A percentile compares a stretch with the other conserved stretches of the same genome.
Evolutionary conservation across 2,113 vertebrate species (phyloP).

Genomic region (Nesogale talazaci): DNA sequence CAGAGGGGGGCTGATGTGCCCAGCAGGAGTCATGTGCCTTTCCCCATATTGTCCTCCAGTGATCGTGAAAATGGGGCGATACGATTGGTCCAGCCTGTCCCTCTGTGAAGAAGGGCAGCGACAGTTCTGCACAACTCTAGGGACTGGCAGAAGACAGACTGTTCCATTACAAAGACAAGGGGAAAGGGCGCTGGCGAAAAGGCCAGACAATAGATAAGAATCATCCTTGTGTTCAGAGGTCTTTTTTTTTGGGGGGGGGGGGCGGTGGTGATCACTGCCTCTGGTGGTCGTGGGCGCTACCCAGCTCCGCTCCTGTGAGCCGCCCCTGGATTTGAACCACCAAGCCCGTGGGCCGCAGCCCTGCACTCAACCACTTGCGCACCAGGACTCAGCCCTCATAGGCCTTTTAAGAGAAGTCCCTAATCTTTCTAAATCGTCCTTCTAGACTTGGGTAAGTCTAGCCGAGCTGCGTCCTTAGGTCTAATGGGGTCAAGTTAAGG

Average conservation of each 20-base stretch:
- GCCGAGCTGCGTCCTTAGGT: slow-evolving; percentile 4
- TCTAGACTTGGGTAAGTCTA: slow-evolving; percentile 21
- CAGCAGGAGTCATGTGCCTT: not conserved
- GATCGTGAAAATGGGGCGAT: slow-evolving; percentile 7
- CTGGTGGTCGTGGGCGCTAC: too few species aligned
- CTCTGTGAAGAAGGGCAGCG: not conserved
- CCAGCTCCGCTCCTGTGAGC: too few species aligned
- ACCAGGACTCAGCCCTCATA: not conserved
- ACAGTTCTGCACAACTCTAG: not conserved
- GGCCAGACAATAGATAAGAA: not conserved
- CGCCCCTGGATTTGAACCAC: too few species aligned
- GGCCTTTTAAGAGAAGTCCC: slow-evolving; percentile 16
- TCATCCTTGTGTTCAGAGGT: not conserved
- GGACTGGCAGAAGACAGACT: slow-evolving; percentile 1
- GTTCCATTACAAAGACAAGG: not conserved
- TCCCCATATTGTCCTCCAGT: not conserved
- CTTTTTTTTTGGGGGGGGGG: too few species aligned
- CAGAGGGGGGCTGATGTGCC: not conserved
- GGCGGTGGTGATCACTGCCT: too few species aligned
- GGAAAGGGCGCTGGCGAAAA: not conserved
- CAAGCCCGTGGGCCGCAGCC: too few species aligned
- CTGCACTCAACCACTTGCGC: too few species aligned
- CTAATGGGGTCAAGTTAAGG: not conserved
- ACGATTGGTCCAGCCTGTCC: not conserved
- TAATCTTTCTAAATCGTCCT: slow-evolving; percentile 44